Evolutionary conservation across 2,888 invertebrate species (phyloP).

Genomic region (Anthoptus insignis): DNA sequence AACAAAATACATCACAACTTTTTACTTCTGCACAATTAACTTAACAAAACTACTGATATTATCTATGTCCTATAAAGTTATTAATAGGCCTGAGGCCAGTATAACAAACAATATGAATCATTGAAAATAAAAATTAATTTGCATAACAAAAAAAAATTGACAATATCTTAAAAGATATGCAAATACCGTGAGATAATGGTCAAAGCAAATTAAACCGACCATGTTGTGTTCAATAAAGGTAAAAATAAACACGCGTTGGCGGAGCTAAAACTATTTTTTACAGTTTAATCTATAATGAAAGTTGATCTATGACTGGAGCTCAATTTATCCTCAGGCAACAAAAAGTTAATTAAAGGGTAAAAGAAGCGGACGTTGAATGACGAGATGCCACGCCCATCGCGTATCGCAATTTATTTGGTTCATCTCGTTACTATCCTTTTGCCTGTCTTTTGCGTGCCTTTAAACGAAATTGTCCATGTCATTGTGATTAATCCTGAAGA

Average conservation of each 20-base stretch:
- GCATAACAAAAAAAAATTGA: not conserved
- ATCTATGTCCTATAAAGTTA: too few relatives aligned
- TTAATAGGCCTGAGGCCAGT: too few relatives aligned
- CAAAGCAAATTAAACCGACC: slow-evolving; percentile 12
- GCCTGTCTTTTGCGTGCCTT: slow-evolving; percentile 59
- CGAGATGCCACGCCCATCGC: slow-evolving; percentile 70
- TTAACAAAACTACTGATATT: too few relatives aligned
- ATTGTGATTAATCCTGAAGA: slow-evolving; percentile 34
- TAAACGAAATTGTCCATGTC: slow-evolving; percentile 37
- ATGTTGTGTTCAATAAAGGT: not conserved
- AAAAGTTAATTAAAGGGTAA: slow-evolving; percentile 80
- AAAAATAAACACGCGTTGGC: slow-evolving; percentile 7
- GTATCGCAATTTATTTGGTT: slow-evolving; percentile 76
- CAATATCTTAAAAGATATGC: not conserved
- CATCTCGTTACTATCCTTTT: slow-evolving; percentile 65
- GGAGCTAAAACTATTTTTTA: slow-evolving; percentile 26
- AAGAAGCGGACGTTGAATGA: slow-evolving; percentile 73
- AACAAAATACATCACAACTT: too few relatives aligned
- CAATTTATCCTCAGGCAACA: slow-evolving; percentile 48
- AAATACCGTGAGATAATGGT: slow-evolving; percentile 7
- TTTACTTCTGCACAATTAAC: too few relatives aligned
- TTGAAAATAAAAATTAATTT: not conserved
- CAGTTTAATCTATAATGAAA: slow-evolving; percentile 42
- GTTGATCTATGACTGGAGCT: slow-evolving; percentile 41
- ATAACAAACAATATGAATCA: not conserved